Percentiles rank a stretch among this genome's conserved stretches.
These are phyloP conservation scores for Cybosia mesomella DNA, from an alignment of 2,888 invertebrate species.

Conservation along the genomic window DNA sequence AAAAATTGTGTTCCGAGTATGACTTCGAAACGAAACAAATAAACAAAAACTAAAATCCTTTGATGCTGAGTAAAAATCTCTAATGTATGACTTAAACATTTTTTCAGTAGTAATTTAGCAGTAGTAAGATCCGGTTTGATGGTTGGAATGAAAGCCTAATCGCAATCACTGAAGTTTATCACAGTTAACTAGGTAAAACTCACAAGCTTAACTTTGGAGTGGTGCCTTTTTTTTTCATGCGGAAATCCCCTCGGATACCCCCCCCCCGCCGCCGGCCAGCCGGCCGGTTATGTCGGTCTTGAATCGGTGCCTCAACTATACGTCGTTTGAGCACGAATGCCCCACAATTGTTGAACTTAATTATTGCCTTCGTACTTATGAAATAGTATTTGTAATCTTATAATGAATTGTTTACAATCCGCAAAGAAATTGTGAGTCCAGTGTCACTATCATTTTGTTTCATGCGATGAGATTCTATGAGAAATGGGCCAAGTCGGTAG, in stretches of 20 bases:
- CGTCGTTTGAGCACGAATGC: not conserved
- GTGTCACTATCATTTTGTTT: too few species aligned
- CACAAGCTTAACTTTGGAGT: not conserved
- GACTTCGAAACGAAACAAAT: too few species aligned
- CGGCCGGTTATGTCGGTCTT: too few species aligned
- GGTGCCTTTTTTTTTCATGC: too few species aligned
- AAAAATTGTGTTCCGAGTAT: not conserved
- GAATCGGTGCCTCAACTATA: too few species aligned
- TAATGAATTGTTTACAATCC: too few species aligned
- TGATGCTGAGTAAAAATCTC: not conserved
- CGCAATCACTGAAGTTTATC: not conserved
- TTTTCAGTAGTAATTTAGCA: not conserved
- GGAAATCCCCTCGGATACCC: too few species aligned
- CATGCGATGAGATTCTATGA: too few species aligned
- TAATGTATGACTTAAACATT: not conserved
- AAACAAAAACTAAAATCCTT: not conserved
- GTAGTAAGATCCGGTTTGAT: not conserved
- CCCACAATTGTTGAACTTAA: not conserved
- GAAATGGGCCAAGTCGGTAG: too few species aligned
- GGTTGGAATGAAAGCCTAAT: conserved; percentile 1
- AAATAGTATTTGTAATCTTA: not conserved
- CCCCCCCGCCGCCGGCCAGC: too few species aligned
- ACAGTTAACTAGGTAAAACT: not conserved
- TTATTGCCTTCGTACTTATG: not conserved
- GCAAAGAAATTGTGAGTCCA: too few species aligned